These are phyloP conservation scores for Julus scandinavius DNA, from an alignment of 2,888 invertebrate species.

Conservation along the genomic window DNA sequence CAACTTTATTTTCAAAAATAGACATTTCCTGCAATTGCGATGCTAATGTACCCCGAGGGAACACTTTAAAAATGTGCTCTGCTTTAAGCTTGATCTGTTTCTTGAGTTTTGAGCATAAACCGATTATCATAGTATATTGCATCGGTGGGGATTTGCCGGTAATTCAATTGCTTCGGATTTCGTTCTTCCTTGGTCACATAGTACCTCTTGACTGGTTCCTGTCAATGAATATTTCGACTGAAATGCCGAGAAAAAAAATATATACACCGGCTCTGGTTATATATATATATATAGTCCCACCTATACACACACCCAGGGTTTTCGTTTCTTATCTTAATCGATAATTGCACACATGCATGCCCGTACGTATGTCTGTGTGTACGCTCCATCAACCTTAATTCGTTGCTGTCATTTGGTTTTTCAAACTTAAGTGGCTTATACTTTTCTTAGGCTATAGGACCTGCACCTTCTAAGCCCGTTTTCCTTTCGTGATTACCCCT, in stretches of 20 bases:
- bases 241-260: not conserved
- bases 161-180: conserved; percentile 23
- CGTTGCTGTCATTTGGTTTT: conserved; percentile 44
- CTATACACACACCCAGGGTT: not conserved
- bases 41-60: not conserved
- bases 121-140: conserved; percentile 24
- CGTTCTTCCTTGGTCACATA: not conserved
- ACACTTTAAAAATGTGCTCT: conserved; percentile 13
- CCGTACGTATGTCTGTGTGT: conserved; percentile 19
- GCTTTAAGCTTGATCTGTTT: not conserved
- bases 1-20: not conserved
- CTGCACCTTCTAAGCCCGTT: not conserved
- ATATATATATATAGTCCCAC: not conserved
- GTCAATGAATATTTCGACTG: not conserved
- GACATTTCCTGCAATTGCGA: not conserved
- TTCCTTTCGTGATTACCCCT: not conserved
- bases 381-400: conserved; percentile 46
- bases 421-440: conserved; percentile 45
- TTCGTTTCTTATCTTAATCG: conserved; percentile 14
- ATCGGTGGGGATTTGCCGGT: not conserved
- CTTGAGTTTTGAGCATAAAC: conserved; percentile 11
- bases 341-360: conserved; percentile 40
- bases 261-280: not conserved
- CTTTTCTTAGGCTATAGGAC: not conserved
- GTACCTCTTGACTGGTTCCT: not conserved